These are phyloP conservation scores for Acanthopagrus latus DNA, from an alignment of 2,797 vertebrate genomes.

Conservation along the genomic window DNA sequence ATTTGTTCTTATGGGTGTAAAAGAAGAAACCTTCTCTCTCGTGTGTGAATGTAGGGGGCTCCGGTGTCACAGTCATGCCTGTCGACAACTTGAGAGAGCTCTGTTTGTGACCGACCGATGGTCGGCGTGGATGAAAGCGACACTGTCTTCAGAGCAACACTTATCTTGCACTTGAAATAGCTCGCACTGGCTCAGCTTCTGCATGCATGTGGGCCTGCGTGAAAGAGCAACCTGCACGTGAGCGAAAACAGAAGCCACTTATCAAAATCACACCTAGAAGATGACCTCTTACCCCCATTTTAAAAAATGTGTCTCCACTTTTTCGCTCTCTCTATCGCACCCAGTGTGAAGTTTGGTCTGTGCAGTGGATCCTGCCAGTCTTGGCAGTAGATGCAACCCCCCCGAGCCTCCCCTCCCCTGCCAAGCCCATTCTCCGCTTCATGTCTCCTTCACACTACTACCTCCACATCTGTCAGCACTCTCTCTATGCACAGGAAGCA, in stretches of 20 bases:
- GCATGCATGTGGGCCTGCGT: conserved; percentile 11
- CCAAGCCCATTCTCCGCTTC: conserved; percentile 22
- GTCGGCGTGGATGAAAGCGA: conserved; percentile 63
- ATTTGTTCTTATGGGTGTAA: background rate
- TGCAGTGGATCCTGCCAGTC: conserved; percentile 13
- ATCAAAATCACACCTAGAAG: conserved; percentile 61
- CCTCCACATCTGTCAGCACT: conserved; percentile 79
- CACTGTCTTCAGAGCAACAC: conserved; percentile 38
- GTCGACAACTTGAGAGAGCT: conserved; percentile 37
- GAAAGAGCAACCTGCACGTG: conserved; percentile 46
- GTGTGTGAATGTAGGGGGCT: background rate
- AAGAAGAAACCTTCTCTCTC: conserved; percentile 1
- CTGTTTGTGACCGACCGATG: conserved; percentile 18
- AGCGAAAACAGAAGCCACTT: conserved; percentile 68
- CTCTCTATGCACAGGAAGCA: conserved; percentile 71
- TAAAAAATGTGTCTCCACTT: conserved; percentile 8
- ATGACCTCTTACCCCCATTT: conserved; percentile 34
- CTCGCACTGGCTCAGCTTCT: conserved; percentile 36
- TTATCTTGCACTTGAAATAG: conserved; percentile 79
- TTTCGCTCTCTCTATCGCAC: conserved; percentile 15
- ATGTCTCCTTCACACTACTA: conserved; percentile 59
- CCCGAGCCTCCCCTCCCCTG: background rate
- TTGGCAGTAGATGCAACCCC: conserved; percentile 10
- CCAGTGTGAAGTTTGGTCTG: conserved; percentile 37
- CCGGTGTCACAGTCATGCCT: conserved; percentile 36